Base-by-base conservation (phyloP, 1,140 invertebrate genomes). In the Cherax destructor region DNA sequence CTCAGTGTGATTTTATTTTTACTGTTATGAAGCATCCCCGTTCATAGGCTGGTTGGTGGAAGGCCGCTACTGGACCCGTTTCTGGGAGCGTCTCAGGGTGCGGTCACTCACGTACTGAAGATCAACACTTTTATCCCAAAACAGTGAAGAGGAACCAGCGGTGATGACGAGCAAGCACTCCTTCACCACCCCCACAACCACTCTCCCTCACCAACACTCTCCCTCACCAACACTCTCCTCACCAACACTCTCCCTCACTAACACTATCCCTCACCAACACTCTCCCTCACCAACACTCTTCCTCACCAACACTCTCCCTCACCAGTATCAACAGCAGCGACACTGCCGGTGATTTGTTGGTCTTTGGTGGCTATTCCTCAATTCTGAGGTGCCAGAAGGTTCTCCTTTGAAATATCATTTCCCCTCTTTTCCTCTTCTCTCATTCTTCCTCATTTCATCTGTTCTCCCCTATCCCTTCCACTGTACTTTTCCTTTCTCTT, bases 211-310 rank as follows among this genome's bases (percentile, higher is more conserved):
- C 52, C 9, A 13, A 9, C 13, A 9, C 13, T 56, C 52, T 11
- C 52, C 1, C 52, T 56, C n/a, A n/a, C n/a, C n/a, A n/a, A n/a
- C 30, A 41, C 30, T 41, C 2, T 41, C 13, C 52, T n/a, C n/a
- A 6, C 52, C 52, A 56, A 56, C 52, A 9, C 49, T 77, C 30
- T 77, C 49, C 50, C 30, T 47, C 72, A 74, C 50, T 76, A 30
- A 49, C 47, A 6, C 61, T 72, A 30, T 47, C 41, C 24, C 81
- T 83, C 81, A 21, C 59, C 69, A 56, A 56, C 81, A 56, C 81
- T 83, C 81, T 65, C 59, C 56, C 81, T 83, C 80, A 59, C 59
- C 56, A n/a, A 24, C 81, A 56, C n/a, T 83, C 81, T 83, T 56
- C 56, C 56, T 65, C 59, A 56, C 81, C 56, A 16, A 56, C 56